phyloP scores from a whole-genome alignment of 2,888 invertebrate genomes.

The Steromphala cineraria region DNA sequence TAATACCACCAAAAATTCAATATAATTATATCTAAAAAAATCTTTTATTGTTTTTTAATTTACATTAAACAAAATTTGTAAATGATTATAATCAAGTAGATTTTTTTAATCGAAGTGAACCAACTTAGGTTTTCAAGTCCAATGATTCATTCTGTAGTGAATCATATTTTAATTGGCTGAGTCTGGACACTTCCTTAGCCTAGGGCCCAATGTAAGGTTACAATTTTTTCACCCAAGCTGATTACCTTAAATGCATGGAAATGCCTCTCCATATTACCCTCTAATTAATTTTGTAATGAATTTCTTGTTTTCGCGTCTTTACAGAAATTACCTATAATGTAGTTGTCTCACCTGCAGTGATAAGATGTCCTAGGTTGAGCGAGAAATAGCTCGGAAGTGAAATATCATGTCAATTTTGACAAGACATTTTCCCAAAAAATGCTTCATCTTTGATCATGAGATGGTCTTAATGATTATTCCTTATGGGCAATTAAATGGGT shows the following conservation, averaged over 20 bases:
- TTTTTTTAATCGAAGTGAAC: no score
- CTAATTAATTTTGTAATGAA: not conserved
- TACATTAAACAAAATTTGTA: no score
- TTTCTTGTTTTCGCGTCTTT: not conserved
- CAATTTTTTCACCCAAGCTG: not conserved
- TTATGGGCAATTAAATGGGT: not conserved
- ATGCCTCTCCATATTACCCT: not conserved
- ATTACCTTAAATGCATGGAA: not conserved
- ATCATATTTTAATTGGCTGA: conserved; percentile 4
- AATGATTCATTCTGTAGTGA: conserved; percentile 5
- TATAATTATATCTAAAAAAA: no score
- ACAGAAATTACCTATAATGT: not conserved
- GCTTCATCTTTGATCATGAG: not conserved
- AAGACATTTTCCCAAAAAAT: not conserved
- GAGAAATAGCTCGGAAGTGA: not conserved
- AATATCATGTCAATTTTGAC: not conserved
- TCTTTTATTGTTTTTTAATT: no score
- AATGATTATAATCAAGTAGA: no score
- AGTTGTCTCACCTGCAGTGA: not conserved
- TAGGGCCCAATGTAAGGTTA: not conserved
- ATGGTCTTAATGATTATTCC: not conserved
- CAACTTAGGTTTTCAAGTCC: not conserved
- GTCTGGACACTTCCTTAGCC: not conserved
- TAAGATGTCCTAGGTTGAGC: not conserved
- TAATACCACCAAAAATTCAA: no score